These are phyloP conservation scores for Cataglyphis livida DNA, from an alignment of 2,888 invertebrate species.

Conservation along the genomic window DNA sequence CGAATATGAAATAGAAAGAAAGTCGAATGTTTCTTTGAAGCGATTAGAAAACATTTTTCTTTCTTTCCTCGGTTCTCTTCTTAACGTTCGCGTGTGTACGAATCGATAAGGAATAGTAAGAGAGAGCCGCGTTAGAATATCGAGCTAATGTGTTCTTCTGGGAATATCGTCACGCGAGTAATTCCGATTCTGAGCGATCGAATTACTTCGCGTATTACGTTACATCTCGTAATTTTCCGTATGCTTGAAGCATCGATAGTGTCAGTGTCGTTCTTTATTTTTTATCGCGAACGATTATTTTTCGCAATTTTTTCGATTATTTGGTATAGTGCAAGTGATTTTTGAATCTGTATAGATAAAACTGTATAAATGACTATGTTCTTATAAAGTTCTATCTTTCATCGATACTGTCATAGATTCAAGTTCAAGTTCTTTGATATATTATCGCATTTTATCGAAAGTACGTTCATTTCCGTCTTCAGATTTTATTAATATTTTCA, in stretches of 20 bases:
- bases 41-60: background rate
- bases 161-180: slow-evolving; percentile 8
- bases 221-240: background rate
- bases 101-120: slow-evolving; percentile 13
- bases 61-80: background rate
- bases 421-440: no score
- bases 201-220: slow-evolving; percentile 4
- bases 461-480: background rate
- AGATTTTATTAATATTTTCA: background rate
- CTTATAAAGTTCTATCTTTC: background rate
- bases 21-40: background rate
- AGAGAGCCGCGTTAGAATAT: background rate
- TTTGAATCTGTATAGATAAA: background rate
- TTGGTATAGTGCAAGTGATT: slow-evolving; percentile 34
- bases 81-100: slow-evolving; percentile 15
- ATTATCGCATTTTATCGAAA: background rate
- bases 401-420: background rate
- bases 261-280: slow-evolving; percentile 33
- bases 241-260: slow-evolving; percentile 14
- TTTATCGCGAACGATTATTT: background rate
- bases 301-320: background rate
- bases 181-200: background rate
- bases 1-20: background rate
- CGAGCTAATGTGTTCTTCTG: slow-evolving; percentile 17
- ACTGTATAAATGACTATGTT: background rate